Evolutionary conservation across 2,113 vertebrate species (phyloP).

Genomic region (Callocephalon fimbriatum): DNA sequence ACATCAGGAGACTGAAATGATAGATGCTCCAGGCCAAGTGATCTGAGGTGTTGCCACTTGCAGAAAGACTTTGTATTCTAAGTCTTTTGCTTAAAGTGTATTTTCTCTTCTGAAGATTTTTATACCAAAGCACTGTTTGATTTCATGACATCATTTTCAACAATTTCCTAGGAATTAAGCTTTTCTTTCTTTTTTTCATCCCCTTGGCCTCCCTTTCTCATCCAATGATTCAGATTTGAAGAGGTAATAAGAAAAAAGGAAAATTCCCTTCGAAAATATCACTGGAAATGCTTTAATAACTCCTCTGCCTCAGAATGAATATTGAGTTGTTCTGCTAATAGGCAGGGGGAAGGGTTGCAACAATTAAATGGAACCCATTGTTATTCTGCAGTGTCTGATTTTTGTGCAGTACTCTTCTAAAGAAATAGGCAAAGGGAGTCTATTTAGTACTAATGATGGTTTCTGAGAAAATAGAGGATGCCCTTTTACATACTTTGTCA

Average conservation of each 20-base stretch:
- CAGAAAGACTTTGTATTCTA: background rate
- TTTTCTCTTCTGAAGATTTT: constrained; percentile 15
- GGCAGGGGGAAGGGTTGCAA: background rate
- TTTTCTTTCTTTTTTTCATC: background rate
- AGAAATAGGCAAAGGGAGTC: background rate
- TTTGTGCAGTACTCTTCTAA: background rate
- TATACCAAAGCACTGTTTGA: constrained; percentile 16
- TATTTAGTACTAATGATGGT: background rate
- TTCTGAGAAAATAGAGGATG: constrained; percentile 1
- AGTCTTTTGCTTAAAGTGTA: constrained; percentile 5
- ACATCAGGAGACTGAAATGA: constrained; percentile 12
- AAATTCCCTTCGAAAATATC: constrained; percentile 58
- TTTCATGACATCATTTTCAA: constrained; percentile 29
- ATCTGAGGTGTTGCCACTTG: background rate
- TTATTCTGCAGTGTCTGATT: background rate
- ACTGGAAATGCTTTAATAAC: constrained; percentile 43
- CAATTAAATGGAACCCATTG: background rate
- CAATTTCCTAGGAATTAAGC: background rate
- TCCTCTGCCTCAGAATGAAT: constrained; percentile 1
- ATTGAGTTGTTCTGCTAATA: constrained; percentile 13
- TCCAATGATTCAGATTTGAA: constrained; percentile 20
- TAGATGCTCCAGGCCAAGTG: constrained; percentile 32
- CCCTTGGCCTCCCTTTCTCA: background rate
- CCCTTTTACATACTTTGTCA: background rate
- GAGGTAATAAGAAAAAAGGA: constrained; percentile 36